Base-by-base conservation (phyloP, 2,888 invertebrate genomes). In the Hypselothyrea guttata region DNA sequence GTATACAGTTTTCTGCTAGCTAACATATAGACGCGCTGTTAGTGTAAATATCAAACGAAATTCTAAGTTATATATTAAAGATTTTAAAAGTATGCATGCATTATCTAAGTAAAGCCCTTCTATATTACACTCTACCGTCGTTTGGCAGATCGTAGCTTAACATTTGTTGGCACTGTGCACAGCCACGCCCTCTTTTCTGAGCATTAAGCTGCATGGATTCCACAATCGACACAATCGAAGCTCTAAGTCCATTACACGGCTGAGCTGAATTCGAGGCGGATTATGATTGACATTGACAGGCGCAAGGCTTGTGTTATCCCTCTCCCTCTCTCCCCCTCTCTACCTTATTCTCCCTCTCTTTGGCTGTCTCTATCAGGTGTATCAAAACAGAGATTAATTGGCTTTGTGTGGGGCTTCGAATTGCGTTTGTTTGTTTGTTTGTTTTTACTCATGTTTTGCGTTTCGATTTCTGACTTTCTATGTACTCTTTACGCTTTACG, bases 331-430 rank as follows among this genome's bases (percentile, higher is more conserved):
- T 13, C 28, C 9, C 12, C 12, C 34, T 27, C 28, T 41, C 28
- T 27, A 1, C 13, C 12, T 27, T 12, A 11, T 27, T 7, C n/a
- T 38, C 16, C 37, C 30, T 28, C 45, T 28, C 63, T 28, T 28
- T 44, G 42, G n/a, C 57, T 51, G 45, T 11, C 33, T 9, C 33
- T 30, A 18, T 44, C 18, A 30, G 12, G 42, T 62, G 72, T 75
- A 71, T 62, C 75, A 78, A 60, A 60, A 66, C 61, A 62, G 75
- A 78, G 79, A 75, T 75, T 75, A 75, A 75, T 75, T 78, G 79
- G 70, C 66, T 70, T 78, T 60, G 27, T 60, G 62, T 75, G 58
- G 54, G 79, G 79, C 56, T 75, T 75, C 76, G 42, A 40, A 66
- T 59, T 72, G 44, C 55, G 60, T 65, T 63, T 55, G 60, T 65